Base-by-base conservation (phyloP, 92 coral and sea anemone species). In the Siderastrea radians region DNA sequence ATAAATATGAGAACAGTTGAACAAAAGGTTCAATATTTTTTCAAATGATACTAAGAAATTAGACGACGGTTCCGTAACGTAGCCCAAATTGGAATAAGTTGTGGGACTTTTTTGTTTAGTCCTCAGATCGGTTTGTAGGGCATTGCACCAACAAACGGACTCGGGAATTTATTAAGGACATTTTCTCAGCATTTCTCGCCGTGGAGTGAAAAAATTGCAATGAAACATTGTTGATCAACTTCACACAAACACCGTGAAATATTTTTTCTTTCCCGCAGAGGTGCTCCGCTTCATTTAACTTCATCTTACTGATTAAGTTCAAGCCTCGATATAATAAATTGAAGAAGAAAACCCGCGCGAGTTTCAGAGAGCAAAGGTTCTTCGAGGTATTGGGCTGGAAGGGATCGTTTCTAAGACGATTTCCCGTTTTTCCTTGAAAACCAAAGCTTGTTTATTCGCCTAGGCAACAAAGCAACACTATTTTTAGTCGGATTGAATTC, bases 181-280 rank as follows among this genome's bases (percentile, higher is more conserved):
- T 82, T 66, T 62, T 50, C 57, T 26, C 68, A 73, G 50, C 71
- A 50, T n/a, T 26, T 63, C 72, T 80, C 51, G 72, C 13, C 72
- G 72, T 38, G 58, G n/a, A 61, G 70, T 26, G 53, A 74, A 16
- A 61, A 84, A 58, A 73, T 59, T 64, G 52, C 53, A 60, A 62
- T n/a, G 87, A 84, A 84, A 73, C 48, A 47, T 19, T 84, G 87
- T 74, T 84, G 80, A 84, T 84, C 87, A 74, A 84, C 87, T 84
- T 74, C 79, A 84, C 54, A 61, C 79, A 84, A 84, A 74, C 87
- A 84, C 87, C 60, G 73, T 84, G 73, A 84, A 60, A 84, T 64
- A 84, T 74, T 72, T 73, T 81, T 84, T 74, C 80, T 75, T 84
- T 74, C 87, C 81, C 87, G 74, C 87, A 61, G 80, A 74, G 87